Evolutionary conservation across 1,140 invertebrate genomes (phyloP), one percentile per base, ranked within the genome.

Genomic region (Cherax destructor): DNA sequence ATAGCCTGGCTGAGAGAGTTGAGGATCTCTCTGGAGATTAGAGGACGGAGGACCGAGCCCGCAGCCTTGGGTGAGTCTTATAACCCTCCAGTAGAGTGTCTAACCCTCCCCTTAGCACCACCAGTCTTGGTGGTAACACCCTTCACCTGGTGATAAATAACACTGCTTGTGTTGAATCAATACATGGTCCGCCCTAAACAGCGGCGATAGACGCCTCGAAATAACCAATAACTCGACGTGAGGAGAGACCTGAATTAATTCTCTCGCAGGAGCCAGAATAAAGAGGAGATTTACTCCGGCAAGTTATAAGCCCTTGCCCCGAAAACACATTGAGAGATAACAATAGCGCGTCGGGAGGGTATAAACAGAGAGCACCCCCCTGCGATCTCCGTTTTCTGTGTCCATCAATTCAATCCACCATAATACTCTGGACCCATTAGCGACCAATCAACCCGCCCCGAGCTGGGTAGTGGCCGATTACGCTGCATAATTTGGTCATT

Each of bases 401-500:
- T 50, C 77, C 77, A 79, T 79, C 77, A 49, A 79, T 79, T 79
- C 18, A 79, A 79, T 79, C 77, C 77, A 78, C 86, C 77, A 83
- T 88, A 88, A 88, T 88, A 47, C 86, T 61, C 24, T 50, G 77
- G 61, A 65, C 56, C 86, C 86, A 88, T 88, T 88, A 88, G 86
- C 78, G 30, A 83, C 86, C 86, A 88, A 88, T 88, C 86, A 83
- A 80, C 86, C 16, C 86, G 61, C 59, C 24, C 79, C 24, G 56
- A 69, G 86, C 78, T 56, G 72, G 76, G 61, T 47, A 74, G 59
- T 74, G 61, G 77, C 47, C 86, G 86, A 88, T 88, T 88, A 88
- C 77, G 78, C 47, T 88, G 86, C 52, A 88, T 88, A 88, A 88
- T 88, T 88, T 59, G 77, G 77, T 81, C 86, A 52, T 88, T 81